These are phyloP conservation scores for Tonatia bakeri DNA, from an alignment of 2,113 vertebrate species.

Conservation along the genomic window DNA sequence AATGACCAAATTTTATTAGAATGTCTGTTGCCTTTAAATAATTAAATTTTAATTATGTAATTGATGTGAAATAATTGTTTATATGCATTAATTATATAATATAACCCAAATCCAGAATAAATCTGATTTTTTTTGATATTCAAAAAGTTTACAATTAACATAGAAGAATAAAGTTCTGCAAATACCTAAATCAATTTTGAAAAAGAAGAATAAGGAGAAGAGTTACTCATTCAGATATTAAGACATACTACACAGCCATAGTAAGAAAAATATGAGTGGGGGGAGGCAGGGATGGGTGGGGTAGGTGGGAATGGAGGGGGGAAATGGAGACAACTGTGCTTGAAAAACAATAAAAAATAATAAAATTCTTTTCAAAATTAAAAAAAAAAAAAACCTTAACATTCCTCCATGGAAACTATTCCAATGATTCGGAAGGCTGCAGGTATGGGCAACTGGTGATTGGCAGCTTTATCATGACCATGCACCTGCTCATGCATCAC, in stretches of 20 bases:
- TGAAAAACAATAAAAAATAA: no score
- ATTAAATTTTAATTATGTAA: not conserved
- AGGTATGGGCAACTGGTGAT: no score
- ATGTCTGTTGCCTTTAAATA: not conserved
- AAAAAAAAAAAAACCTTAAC: no score
- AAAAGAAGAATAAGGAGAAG: not conserved
- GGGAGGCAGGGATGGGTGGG: no score
- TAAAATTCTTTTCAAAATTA: no score
- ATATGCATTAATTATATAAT: slow-evolving; percentile 16
- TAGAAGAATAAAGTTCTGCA: slow-evolving; percentile 12
- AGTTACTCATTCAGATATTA: not conserved
- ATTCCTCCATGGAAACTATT: no score
- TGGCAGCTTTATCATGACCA: no score
- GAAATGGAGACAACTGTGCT: no score
- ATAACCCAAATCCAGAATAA: not conserved
- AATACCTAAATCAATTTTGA: slow-evolving; percentile 38
- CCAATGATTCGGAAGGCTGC: no score
- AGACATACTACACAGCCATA: not conserved
- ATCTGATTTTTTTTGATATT: not conserved
- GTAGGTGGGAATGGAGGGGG: no score
- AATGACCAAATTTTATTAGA: slow-evolving; percentile 6
- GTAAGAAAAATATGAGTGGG: no score
- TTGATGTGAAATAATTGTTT: slow-evolving; percentile 15
- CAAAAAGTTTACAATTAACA: slow-evolving; percentile 26
- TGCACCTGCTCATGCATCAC: no score